These are phyloP conservation scores for Neotoxoptera formosana DNA, from an alignment of 1,140 invertebrate genomes.

Conservation along the genomic window DNA sequence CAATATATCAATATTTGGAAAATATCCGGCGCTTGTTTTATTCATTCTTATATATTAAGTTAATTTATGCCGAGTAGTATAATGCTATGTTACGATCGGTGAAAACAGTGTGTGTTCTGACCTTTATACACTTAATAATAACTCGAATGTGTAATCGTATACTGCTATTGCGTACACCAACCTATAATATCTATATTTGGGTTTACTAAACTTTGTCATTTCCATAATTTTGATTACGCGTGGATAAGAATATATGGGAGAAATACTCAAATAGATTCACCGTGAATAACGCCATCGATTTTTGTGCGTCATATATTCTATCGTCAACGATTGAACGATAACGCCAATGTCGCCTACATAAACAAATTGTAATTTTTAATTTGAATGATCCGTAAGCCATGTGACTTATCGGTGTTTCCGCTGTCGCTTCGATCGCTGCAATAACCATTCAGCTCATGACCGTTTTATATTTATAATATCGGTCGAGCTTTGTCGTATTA, in stretches of 20 bases:
- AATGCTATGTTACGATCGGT: not conserved
- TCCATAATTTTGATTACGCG: not conserved
- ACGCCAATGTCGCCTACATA: not conserved
- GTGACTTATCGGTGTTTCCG: not conserved
- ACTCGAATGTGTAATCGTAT: not conserved
- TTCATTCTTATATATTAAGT: not conserved
- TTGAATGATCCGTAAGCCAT: not conserved
- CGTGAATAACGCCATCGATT: not conserved
- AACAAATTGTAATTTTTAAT: not conserved
- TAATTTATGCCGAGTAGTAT: not conserved
- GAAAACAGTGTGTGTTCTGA: not conserved
- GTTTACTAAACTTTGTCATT: not conserved
- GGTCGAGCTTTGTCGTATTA: not conserved
- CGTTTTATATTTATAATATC: not conserved
- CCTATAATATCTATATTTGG: not conserved
- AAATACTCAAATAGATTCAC: not conserved
- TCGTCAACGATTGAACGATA: not conserved
- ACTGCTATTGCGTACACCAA: not conserved
- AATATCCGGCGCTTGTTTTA: not conserved
- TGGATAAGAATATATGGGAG: not conserved
- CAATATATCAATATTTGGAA: not conserved
- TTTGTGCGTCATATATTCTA: not conserved
- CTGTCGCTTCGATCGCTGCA: not conserved
- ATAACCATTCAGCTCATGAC: not conserved
- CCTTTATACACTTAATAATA: not conserved